A percentile compares a stretch with the other conserved stretches of the same genome.
Evolutionary conservation across 1,140 invertebrate species (phyloP).

Genomic region (Paramacrobiotus metropolitanus): DNA sequence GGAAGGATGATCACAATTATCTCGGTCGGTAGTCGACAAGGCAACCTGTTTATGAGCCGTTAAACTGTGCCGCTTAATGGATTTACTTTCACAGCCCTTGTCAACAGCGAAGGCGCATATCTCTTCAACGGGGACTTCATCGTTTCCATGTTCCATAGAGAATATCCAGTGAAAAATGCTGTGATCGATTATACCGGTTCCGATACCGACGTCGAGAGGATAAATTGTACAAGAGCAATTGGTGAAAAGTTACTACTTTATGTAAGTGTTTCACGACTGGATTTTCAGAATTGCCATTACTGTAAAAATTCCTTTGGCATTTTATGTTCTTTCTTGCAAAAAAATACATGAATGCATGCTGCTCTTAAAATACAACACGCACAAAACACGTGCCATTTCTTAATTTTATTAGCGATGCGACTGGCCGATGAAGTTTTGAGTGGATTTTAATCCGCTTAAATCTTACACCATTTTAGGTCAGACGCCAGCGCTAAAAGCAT

Average conservation of each 20-base stretch:
- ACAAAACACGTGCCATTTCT: too few species aligned
- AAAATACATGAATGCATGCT: too few species aligned
- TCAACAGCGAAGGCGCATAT: slow-evolving; percentile 33
- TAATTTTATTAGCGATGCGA: too few species aligned
- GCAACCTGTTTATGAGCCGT: background rate
- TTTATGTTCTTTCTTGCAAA: too few species aligned
- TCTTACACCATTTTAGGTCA: too few species aligned
- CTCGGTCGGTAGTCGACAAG: slow-evolving; percentile 31
- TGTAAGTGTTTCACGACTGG: slow-evolving; percentile 21
- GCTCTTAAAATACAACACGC: too few species aligned
- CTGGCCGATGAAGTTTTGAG: too few species aligned
- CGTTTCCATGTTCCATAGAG: slow-evolving; percentile 39
- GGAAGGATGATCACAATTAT: slow-evolving; percentile 49
- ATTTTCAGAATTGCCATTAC: too few species aligned
- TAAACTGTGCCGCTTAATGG: background rate
- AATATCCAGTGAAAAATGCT: slow-evolving; percentile 39
- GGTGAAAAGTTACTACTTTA: slow-evolving; percentile 44
- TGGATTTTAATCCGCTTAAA: too few species aligned
- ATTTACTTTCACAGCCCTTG: slow-evolving; percentile 29
- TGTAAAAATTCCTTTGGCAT: too few species aligned
- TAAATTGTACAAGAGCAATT: slow-evolving; percentile 48
- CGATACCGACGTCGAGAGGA: slow-evolving; percentile 38
- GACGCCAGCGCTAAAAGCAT: too few species aligned
- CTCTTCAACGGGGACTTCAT: slow-evolving; percentile 55
- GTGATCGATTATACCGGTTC: slow-evolving; percentile 58